Percentiles rank a stretch among this genome's conserved stretches.
Conservation (phyloP, 2,113 vertebrate species). For the Phyllostomus hastatus region DNA sequence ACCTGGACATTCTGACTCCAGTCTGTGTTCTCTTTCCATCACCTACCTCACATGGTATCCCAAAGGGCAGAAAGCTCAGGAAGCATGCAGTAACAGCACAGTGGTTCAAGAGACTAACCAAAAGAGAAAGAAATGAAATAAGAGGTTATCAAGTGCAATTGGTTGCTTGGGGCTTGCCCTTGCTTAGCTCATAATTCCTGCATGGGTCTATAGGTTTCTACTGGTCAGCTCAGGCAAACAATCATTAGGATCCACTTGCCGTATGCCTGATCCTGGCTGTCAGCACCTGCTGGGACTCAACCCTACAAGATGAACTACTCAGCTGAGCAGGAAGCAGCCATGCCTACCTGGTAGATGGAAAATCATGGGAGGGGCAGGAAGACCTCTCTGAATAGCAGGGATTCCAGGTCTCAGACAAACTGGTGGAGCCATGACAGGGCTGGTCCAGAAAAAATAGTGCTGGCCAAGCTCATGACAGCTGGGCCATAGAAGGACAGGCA, state of each 20-base stretch:
- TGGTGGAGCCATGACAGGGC: neutral
- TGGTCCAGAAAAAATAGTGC: neutral
- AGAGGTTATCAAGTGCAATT: neutral
- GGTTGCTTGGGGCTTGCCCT: neutral
- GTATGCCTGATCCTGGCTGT: neutral
- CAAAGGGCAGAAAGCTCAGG: neutral
- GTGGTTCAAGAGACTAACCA: neutral
- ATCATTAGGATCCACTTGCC: neutral
- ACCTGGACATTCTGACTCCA: neutral
- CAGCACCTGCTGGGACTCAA: neutral
- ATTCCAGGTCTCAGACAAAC: neutral
- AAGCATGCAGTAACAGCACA: neutral
- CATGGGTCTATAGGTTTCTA: neutral
- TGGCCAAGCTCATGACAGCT: neutral
- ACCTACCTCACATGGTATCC: fast-evolving
- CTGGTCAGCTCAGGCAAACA: neutral
- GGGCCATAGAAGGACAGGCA: neutral
- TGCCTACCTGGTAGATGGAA: neutral
- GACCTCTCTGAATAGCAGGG: neutral
- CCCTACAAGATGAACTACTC: neutral
- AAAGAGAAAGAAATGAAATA: neutral
- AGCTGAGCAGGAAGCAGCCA: neutral
- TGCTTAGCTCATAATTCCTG: neutral
- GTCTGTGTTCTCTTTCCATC: neutral
- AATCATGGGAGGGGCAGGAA: neutral